Conservation (phyloP, 2,113 vertebrate species). For the Martes martes region DNA sequence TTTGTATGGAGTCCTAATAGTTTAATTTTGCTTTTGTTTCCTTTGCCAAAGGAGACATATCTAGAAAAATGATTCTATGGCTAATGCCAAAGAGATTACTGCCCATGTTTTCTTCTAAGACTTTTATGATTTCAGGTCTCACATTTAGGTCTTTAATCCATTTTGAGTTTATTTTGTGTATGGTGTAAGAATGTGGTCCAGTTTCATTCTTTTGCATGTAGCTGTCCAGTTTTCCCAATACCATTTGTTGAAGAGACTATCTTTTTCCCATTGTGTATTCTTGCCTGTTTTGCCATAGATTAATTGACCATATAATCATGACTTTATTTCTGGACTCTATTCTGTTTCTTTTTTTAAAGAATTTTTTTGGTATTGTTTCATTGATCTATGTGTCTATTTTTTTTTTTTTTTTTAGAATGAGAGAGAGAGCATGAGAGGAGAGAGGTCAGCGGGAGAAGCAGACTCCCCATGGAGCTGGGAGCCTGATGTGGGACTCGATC, state of each 20-base stretch:
- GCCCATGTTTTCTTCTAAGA: neutral
- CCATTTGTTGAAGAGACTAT: too few species aligned
- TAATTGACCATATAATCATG: neutral
- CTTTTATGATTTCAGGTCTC: neutral
- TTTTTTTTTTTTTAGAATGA: neutral
- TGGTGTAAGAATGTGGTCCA: too few species aligned
- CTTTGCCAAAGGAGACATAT: neutral
- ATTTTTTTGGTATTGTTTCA: too few species aligned
- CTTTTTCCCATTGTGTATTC: too few species aligned
- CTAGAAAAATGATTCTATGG: neutral
- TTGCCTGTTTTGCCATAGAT: too few species aligned
- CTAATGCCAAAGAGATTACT: neutral
- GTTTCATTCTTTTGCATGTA: too few species aligned
- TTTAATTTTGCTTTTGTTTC: neutral
- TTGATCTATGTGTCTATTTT: neutral
- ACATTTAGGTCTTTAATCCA: neutral
- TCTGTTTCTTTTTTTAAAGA: neutral
- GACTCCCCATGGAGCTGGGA: too few species aligned
- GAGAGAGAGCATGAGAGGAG: too few species aligned
- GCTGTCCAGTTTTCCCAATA: too few species aligned
- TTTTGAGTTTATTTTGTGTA: neutral
- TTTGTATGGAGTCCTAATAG: neutral
- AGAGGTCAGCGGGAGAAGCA: too few species aligned
- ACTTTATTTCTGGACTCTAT: neutral
- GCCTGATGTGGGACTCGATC: too few species aligned